Evolutionary conservation across 2,797 vertebrate genomes (phyloP), one percentile per base, ranked within the genome.

Genomic region (Rallus crepitans): DNA sequence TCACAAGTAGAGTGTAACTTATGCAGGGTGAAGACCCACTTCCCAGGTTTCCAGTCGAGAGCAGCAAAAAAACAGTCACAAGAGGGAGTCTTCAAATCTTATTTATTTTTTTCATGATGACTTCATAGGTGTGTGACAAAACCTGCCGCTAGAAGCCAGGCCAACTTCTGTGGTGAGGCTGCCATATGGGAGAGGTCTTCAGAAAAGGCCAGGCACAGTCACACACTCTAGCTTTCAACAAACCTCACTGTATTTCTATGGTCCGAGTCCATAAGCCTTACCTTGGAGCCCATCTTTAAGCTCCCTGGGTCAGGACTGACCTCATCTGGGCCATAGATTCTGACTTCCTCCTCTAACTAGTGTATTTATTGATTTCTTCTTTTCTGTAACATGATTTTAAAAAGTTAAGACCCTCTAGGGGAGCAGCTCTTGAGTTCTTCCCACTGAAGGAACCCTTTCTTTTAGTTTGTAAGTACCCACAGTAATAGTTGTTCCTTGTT

Each of bases 101-200:
- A 12, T 57, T 59, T 40, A 2, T 47, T 11, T 70, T 70, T 89
- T 55, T 47, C 6, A 55, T 16, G 24, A 10, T 12, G 7, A 28
- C 25, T 73, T 82, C 25, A 12, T 16, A 42, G n/a, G 13, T 56
- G 35, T 72, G 20, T 52, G 61, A 45, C 28, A 68, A 61, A 60
- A 60, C 2, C 11, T 13, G 18, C 30, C 6, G 0, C 27, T 15
- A 27, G 60, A 18, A 39, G 37, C 17, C 2, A 2, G 35, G 33
- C 48, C 3, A 1, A 60, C 40, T 60, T 23, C 23, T 10, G 66
- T 39, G 20, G 40, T 2, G 15, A 13, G 42, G 13, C 25, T 35
- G 47, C 42, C 1, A 0, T 18, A n/a, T 1, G 1, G 0, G 2
- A 25, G 50, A 30, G 35, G 7, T 35, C 14, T n/a, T 37, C 52